These are phyloP conservation scores for Coracopsis vasa DNA, from an alignment of 2,113 vertebrate genomes.

Conservation along the genomic window DNA sequence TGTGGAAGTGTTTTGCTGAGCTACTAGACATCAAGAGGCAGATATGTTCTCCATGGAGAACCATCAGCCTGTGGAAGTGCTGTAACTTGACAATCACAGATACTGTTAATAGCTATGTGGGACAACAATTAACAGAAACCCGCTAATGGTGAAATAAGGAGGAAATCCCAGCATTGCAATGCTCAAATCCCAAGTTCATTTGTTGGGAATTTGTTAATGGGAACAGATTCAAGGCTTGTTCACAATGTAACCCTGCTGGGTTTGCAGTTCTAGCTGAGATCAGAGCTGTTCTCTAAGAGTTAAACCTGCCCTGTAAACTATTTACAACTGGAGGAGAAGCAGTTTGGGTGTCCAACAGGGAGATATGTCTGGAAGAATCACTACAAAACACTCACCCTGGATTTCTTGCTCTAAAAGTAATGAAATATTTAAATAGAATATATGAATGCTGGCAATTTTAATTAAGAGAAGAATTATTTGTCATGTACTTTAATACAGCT, in stretches of 20 bases:
- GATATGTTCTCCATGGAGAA: background rate
- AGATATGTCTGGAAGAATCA: background rate
- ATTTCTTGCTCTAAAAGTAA: background rate
- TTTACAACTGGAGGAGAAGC: background rate
- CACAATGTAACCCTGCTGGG: fast-evolving
- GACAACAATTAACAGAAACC: background rate
- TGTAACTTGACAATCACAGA: background rate
- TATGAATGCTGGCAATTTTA: background rate
- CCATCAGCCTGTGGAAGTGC: background rate
- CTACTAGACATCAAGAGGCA: background rate
- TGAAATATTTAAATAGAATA: fast-evolving
- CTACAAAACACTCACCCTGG: background rate
- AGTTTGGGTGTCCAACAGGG: background rate
- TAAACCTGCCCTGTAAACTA: background rate
- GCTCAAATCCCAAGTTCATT: background rate
- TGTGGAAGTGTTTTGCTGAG: background rate
- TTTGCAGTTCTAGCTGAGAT: background rate
- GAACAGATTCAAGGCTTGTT: background rate
- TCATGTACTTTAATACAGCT: background rate
- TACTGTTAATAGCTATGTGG: background rate
- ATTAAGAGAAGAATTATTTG: background rate
- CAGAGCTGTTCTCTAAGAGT: background rate
- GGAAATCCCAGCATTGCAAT: background rate
- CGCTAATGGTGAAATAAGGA: fast-evolving
- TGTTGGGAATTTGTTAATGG: background rate